phyloP scores from a whole-genome alignment of 1,140 invertebrate genomes.

The Drosophila teissieri region DNA sequence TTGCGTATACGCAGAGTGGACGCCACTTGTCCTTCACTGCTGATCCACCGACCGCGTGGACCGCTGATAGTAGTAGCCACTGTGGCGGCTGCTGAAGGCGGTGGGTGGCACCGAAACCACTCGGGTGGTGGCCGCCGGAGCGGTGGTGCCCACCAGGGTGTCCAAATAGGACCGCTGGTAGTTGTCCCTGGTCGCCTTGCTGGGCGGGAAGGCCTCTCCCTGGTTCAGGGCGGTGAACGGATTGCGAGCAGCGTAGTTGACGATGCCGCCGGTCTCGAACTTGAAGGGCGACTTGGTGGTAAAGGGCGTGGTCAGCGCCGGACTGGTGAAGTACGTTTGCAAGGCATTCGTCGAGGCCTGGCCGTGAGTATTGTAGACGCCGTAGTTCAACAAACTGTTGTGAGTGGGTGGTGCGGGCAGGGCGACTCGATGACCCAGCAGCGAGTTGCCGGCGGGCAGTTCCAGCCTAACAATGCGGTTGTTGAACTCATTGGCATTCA shows the following conservation, averaged over 20 bases:
- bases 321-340: conserved; percentile 66
- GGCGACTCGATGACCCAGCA: conserved; percentile 28
- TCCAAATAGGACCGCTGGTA: conserved; percentile 71
- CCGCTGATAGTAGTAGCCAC: conserved; percentile 63
- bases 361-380: conserved; percentile 40
- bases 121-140: conserved; percentile 17
- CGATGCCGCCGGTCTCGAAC: conserved; percentile 63
- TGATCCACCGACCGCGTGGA: conserved; percentile 24
- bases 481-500: conserved; percentile 87
- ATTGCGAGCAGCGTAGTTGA: conserved; percentile 64
- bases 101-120: conserved; percentile 31
- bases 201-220: conserved; percentile 76
- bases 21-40: conserved; percentile 14
- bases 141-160: conserved; percentile 48
- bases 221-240: conserved; percentile 80
- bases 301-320: conserved; percentile 52
- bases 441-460: conserved; percentile 39
- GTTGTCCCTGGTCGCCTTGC: conserved; percentile 65
- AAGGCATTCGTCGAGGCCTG: conserved; percentile 51
- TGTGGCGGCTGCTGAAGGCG: conserved; percentile 44
- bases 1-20: conserved; percentile 32
- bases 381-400: conserved; percentile 60
- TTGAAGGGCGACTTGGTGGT: conserved; percentile 70
- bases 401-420: conserved; percentile 46
- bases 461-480: conserved; percentile 87